A percentile compares a stretch with the other conserved stretches of the same genome.
Evolutionary conservation across 2,113 vertebrate species (phyloP).

Genomic region (Cygnus atratus): DNA sequence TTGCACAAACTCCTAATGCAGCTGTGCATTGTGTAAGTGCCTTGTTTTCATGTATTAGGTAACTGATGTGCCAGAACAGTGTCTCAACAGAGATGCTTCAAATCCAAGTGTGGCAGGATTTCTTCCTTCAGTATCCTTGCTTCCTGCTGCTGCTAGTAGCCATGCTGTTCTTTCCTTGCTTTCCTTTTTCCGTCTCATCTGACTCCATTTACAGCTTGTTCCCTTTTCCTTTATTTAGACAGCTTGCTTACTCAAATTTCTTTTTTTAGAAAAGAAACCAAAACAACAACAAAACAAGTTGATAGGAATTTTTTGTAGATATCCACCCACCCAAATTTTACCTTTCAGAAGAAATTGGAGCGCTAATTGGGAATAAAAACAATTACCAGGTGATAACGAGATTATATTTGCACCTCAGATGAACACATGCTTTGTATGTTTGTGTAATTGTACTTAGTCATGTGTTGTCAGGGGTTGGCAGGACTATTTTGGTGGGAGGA

Average conservation of each 20-base stretch:
- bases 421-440: background rate
- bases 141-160: background rate
- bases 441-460: rapidly evolving
- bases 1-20: background rate
- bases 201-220: background rate
- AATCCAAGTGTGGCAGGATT: background rate
- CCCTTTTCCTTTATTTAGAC: background rate
- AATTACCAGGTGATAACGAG: background rate
- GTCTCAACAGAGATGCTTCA: background rate
- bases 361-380: background rate
- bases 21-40: background rate
- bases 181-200: background rate
- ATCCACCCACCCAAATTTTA: background rate
- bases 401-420: background rate
- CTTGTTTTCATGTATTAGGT: background rate
- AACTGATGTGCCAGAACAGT: background rate
- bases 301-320: background rate
- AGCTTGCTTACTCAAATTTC: background rate
- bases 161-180: background rate
- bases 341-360: background rate
- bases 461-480: background rate
- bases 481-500: background rate
- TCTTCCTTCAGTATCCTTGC: background rate
- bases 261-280: background rate
- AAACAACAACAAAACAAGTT: background rate